Evolutionary conservation across 1,140 invertebrate genomes (phyloP).

Genomic region (Holotrichia oblita): DNA sequence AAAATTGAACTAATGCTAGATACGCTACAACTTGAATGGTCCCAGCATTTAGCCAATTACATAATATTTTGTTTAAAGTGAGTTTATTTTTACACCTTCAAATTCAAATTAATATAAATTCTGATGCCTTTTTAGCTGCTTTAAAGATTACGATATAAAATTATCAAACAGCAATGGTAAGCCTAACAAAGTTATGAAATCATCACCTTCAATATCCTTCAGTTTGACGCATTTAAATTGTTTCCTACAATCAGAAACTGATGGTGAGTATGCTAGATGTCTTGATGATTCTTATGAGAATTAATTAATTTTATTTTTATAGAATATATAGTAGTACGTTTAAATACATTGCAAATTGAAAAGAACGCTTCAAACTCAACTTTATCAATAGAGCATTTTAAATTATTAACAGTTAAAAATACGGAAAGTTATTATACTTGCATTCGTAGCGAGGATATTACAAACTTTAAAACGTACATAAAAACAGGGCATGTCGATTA

Average conservation of each 20-base stretch:
- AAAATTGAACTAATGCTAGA: conserved; percentile 72
- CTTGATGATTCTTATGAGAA: not conserved
- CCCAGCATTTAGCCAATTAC: conserved; percentile 63
- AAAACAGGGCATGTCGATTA: conserved; percentile 55
- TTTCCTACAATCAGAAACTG: conserved; percentile 71
- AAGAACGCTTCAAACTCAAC: conserved; percentile 58
- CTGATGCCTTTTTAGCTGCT: conserved; percentile 58
- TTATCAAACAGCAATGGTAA: conserved; percentile 44
- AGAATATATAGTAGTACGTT: conserved; percentile 43
- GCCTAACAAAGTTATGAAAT: conserved; percentile 49
- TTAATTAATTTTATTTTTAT: not conserved
- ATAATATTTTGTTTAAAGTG: conserved; percentile 63
- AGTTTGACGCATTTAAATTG: conserved; percentile 70
- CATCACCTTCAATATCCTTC: conserved; percentile 50
- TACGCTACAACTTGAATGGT: conserved; percentile 74
- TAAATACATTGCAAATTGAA: conserved; percentile 35
- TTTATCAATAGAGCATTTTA: conserved; percentile 59
- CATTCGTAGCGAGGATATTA: conserved; percentile 63
- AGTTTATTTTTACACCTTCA: conserved; percentile 38
- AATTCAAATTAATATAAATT: conserved; percentile 1
- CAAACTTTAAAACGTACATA: conserved; percentile 55
- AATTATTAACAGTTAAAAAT: conserved; percentile 58
- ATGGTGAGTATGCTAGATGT: conserved; percentile 61
- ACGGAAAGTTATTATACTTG: conserved; percentile 62
- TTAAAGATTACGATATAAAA: conserved; percentile 46